phyloP scores from a whole-genome alignment of 2,113 vertebrate species.

The Orthonyx spaldingii region DNA sequence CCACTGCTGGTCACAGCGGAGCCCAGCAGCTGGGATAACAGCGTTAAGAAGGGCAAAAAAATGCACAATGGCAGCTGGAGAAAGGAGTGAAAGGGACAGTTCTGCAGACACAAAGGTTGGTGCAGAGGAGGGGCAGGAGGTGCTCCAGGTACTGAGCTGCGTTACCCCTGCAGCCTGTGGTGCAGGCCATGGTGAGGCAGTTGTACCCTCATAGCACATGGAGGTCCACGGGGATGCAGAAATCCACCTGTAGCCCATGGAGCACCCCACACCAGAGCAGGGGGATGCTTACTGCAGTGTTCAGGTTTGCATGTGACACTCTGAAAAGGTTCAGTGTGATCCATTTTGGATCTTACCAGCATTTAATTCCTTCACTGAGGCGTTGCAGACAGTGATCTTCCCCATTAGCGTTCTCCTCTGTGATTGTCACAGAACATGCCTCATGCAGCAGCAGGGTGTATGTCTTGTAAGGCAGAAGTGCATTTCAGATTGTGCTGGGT shows the following conservation, averaged over 20 bases:
- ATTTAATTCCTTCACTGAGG: neutral
- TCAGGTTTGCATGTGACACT: neutral
- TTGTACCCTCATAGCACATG: neutral
- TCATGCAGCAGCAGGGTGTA: neutral
- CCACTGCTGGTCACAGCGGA: neutral
- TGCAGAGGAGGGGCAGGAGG: neutral
- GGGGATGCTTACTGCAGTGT: neutral
- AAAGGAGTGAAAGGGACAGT: neutral
- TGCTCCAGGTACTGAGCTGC: rapidly evolving
- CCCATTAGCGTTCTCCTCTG: neutral
- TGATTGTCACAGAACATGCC: neutral
- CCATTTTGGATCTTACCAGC: neutral
- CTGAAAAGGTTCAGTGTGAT: neutral
- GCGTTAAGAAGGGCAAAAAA: neutral
- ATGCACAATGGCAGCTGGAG: neutral
- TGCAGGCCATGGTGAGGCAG: neutral
- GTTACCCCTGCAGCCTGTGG: neutral
- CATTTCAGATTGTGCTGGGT: neutral
- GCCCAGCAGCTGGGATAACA: neutral
- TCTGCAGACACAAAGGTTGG: rapidly evolving
- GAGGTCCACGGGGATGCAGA: rapidly evolving
- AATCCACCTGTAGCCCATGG: neutral
- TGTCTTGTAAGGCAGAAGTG: neutral
- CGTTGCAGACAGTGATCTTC: neutral
- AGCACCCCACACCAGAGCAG: neutral